These are phyloP conservation scores for Ramazzottius varieornatus DNA, from an alignment of 2,888 invertebrate species.

Conservation along the genomic window DNA sequence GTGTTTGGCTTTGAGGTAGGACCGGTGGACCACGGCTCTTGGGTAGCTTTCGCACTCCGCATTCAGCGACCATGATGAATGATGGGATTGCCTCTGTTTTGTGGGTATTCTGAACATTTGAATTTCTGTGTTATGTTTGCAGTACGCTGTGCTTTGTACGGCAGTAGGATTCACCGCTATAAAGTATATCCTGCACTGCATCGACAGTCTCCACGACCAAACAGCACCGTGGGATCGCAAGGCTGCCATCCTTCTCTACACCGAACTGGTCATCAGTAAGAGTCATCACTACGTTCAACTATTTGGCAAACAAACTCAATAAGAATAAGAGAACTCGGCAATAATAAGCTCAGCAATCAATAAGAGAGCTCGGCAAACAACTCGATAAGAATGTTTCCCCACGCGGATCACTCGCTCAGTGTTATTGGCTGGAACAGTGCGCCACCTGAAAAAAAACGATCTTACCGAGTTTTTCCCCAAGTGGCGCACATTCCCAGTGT, in stretches of 20 bases:
- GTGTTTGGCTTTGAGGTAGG: constrained; percentile 80
- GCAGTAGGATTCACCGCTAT: constrained; percentile 71
- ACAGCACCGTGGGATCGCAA: constrained; percentile 94
- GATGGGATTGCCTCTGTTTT: constrained; percentile 5
- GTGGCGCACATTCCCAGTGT: too few species aligned
- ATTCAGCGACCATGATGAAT: background rate
- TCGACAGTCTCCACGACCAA: constrained; percentile 66
- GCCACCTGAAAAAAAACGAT: too few species aligned
- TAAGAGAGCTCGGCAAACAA: too few species aligned
- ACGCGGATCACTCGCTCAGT: too few species aligned
- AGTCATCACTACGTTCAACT: constrained; percentile 5
- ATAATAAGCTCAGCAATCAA: too few species aligned
- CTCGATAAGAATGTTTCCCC: too few species aligned
- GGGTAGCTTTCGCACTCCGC: too few species aligned
- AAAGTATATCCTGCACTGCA: constrained; percentile 62
- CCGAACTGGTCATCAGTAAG: constrained; percentile 72
- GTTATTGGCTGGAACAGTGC: too few species aligned
- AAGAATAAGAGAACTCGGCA: too few species aligned
- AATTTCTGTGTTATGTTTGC: constrained; percentile 11
- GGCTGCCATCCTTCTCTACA: constrained; percentile 81
- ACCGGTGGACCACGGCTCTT: too few species aligned
- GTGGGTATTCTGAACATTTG: constrained; percentile 6
- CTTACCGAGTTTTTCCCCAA: too few species aligned
- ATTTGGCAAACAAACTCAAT: too few species aligned
- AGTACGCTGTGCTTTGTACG: constrained; percentile 78